These are phyloP conservation scores for Anas platyrhynchos DNA, from an alignment of 2,113 vertebrate genomes.

Conservation along the genomic window DNA sequence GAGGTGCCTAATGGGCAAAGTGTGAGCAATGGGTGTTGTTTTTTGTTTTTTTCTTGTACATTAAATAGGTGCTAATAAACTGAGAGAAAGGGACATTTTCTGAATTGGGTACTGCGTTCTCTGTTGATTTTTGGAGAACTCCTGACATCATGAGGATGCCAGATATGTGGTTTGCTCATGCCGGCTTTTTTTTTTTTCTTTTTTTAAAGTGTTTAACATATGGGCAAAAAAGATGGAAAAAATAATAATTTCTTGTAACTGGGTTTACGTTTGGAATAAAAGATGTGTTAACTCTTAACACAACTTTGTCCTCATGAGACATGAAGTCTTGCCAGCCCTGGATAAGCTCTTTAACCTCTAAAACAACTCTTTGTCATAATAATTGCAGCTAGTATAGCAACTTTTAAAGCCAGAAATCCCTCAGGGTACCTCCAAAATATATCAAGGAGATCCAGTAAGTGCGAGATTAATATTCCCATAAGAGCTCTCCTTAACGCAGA, in stretches of 20 bases:
- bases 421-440: slow-evolving; percentile 13
- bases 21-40: background rate
- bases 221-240: slow-evolving; percentile 64
- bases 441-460: slow-evolving; percentile 3
- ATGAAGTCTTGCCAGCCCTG: slow-evolving; percentile 24
- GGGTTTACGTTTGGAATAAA: slow-evolving; percentile 59
- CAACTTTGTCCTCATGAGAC: slow-evolving; percentile 41
- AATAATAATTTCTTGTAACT: slow-evolving; percentile 43
- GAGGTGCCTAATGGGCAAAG: background rate
- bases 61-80: background rate
- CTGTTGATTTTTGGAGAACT: slow-evolving; percentile 50
- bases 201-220: slow-evolving; percentile 35
- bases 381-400: slow-evolving; percentile 41
- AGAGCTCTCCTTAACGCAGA: background rate
- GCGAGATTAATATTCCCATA: background rate
- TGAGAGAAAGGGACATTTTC: background rate
- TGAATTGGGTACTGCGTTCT: slow-evolving; percentile 19
- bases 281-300: slow-evolving; percentile 59
- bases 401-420: slow-evolving; percentile 37
- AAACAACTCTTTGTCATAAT: slow-evolving; percentile 45
- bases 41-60: background rate
- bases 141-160: slow-evolving; percentile 57
- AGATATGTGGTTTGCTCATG: slow-evolving; percentile 57
- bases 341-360: slow-evolving; percentile 37
- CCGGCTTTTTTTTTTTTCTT: background rate